These are phyloP conservation scores for Neogobius melanostomus DNA, from an alignment of 2,113 vertebrate species.

Conservation along the genomic window DNA sequence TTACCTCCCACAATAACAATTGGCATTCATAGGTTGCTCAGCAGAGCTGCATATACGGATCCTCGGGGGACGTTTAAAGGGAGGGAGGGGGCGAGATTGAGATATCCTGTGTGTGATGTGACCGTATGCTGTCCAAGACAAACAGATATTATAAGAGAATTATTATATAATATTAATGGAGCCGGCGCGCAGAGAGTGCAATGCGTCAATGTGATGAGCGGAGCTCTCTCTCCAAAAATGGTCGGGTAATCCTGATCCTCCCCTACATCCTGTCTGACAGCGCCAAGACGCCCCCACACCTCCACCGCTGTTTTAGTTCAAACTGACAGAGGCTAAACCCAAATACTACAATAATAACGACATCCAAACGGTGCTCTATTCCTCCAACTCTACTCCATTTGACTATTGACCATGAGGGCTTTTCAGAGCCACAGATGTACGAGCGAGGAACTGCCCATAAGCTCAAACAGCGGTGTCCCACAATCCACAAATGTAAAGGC, in stretches of 20 bases:
- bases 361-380: conserved; percentile 9
- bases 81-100: conserved; percentile 9
- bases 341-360: conserved; percentile 13
- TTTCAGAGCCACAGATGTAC: conserved; percentile 11
- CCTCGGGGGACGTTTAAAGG: conserved; percentile 14
- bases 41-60: conserved; percentile 49
- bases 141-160: conserved; percentile 32
- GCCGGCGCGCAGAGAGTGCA: conserved; percentile 48
- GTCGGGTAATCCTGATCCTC: conserved; percentile 57
- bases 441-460: conserved; percentile 15
- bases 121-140: conserved; percentile 23
- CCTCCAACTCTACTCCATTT: conserved; percentile 7
- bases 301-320: conserved; percentile 17
- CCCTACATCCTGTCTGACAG: conserved; percentile 60
- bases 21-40: conserved; percentile 57
- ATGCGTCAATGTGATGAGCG: conserved; percentile 64
- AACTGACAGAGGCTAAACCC: conserved; percentile 17
- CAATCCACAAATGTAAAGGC: background rate
- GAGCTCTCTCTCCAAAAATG: conserved; percentile 63
- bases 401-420: background rate
- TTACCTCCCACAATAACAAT: conserved; percentile 57
- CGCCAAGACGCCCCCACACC: conserved; percentile 54
- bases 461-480: conserved; percentile 7
- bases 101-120: conserved; percentile 11
- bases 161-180: conserved; percentile 59